Conservation (phyloP, 2,888 invertebrate species). For the Podabrus alpinus region DNA sequence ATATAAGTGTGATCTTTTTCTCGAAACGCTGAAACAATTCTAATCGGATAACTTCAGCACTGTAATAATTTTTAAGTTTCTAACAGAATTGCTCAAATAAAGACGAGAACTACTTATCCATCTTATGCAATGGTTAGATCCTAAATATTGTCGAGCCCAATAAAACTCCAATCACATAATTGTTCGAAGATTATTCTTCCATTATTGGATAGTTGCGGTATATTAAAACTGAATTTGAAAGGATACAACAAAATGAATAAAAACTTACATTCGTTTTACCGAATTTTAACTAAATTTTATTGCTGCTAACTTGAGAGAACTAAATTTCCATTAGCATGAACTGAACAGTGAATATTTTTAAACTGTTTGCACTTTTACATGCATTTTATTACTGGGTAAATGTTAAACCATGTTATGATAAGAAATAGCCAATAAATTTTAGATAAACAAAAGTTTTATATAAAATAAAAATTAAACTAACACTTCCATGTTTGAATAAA, state of each 20-base stretch:
- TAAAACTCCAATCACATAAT: neutral
- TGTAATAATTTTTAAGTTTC: too few species aligned
- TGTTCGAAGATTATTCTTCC: too few species aligned
- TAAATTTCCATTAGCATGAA: neutral
- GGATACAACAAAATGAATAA: neutral
- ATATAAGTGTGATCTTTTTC: neutral
- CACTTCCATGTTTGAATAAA: conserved; percentile 9
- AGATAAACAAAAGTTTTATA: neutral
- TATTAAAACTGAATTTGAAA: neutral
- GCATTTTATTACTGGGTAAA: neutral
- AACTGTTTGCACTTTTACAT: neutral
- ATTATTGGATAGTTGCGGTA: too few species aligned
- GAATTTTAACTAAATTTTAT: neutral
- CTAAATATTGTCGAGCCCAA: too few species aligned
- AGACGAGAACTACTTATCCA: neutral
- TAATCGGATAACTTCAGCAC: neutral
- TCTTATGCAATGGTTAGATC: too few species aligned
- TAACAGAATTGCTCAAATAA: too few species aligned
- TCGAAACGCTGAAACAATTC: neutral
- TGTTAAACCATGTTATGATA: neutral
- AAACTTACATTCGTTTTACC: neutral
- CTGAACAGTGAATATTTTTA: neutral
- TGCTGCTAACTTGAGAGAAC: neutral
- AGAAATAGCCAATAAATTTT: neutral
- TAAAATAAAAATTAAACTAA: conserved; percentile 8